A percentile compares a stretch with the other conserved stretches of the same genome.
Conservation (phyloP, 2,113 vertebrate species). For the Lepus americanus region DNA sequence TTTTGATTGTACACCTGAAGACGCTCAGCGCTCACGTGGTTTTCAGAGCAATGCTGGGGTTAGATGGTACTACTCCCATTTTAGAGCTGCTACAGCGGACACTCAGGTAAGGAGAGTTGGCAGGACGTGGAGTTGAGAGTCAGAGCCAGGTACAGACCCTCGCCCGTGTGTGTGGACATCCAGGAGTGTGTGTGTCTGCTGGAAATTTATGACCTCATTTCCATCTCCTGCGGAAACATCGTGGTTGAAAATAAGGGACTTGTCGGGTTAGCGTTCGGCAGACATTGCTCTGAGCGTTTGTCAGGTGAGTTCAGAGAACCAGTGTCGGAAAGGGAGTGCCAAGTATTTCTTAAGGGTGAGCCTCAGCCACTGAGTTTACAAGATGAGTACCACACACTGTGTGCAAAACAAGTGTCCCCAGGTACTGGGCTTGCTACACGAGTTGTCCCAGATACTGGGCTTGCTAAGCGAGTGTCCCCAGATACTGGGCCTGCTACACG, state of each 20-base stretch:
- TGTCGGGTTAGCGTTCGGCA: background rate
- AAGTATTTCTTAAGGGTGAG: background rate
- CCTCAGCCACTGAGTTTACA: background rate
- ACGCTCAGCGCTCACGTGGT: rapidly evolving
- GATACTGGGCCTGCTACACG: background rate
- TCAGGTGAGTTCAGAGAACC: conserved; percentile 29
- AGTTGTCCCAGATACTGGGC: background rate
- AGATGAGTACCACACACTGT: background rate
- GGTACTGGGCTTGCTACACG: background rate
- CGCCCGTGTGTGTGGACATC: background rate
- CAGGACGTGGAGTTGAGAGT: too few relatives aligned
- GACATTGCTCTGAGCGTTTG: background rate
- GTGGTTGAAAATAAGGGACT: background rate
- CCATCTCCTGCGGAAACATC: background rate
- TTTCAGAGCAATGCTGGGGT: rapidly evolving
- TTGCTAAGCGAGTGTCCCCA: background rate
- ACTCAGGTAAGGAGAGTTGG: rapidly evolving
- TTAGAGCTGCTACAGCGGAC: rapidly evolving
- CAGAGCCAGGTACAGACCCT: background rate
- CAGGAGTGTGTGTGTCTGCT: rapidly evolving
- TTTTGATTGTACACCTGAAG: rapidly evolving
- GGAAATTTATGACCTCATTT: background rate
- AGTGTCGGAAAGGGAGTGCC: background rate
- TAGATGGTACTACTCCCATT: too few relatives aligned
- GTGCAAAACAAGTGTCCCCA: background rate